Percentiles rank a stretch among this genome's conserved stretches.
Conservation (phyloP, 2,797 vertebrate species). For the Melanotaenia boesemani region DNA sequence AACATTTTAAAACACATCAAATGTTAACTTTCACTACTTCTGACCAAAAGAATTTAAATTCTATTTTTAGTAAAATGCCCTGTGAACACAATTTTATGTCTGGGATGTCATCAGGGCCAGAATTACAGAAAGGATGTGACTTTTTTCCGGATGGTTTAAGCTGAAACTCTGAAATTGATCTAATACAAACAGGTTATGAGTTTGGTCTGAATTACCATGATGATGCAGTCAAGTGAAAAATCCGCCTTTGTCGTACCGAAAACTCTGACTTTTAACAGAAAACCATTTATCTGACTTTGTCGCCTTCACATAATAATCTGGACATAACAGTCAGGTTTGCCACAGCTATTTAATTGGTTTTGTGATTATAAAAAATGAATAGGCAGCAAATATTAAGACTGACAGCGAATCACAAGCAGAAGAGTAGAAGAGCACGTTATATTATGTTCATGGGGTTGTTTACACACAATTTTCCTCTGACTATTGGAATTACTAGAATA, state of each 20-base stretch:
- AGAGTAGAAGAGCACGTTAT: neutral
- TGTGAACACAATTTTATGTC: neutral
- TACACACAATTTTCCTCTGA: conserved; percentile 21
- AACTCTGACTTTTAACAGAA: neutral
- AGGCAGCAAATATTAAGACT: neutral
- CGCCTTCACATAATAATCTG: neutral
- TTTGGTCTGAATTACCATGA: neutral
- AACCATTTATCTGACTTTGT: neutral
- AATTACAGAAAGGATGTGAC: neutral
- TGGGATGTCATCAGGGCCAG: neutral
- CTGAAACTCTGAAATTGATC: neutral
- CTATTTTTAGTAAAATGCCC: neutral
- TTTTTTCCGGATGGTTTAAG: neutral
- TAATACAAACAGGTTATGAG: neutral
- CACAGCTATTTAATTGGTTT: neutral
- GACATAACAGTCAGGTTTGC: neutral
- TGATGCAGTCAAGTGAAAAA: neutral
- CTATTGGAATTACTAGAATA: conserved; percentile 35
- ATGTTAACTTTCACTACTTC: neutral
- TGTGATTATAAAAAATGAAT: neutral
- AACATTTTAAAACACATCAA: neutral
- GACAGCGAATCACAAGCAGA: neutral
- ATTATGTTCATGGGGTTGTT: conserved; percentile 23
- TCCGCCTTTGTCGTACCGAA: neutral
- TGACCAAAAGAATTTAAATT: neutral